Conservation (phyloP, 2,888 invertebrate species). For the Papilio elwesi region DNA sequence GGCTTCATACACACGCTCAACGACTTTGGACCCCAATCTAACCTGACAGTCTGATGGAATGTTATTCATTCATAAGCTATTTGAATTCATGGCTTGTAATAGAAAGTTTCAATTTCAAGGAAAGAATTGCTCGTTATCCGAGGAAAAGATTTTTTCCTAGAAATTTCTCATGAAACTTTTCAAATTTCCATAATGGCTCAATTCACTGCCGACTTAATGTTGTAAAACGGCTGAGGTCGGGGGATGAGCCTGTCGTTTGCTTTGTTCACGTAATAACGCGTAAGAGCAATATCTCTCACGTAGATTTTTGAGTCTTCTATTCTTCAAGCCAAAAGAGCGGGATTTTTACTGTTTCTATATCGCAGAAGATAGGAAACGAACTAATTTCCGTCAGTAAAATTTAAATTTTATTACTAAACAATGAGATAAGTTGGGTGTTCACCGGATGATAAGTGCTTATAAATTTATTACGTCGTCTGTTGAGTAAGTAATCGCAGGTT, state of each 20-base stretch:
- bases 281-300: neutral
- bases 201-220: slow-evolving; percentile 29
- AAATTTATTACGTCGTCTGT: too few relatives aligned
- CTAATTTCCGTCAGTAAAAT: too few relatives aligned
- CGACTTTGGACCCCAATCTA: too few relatives aligned
- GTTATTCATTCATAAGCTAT: too few relatives aligned
- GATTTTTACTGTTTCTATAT: neutral
- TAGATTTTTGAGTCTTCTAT: neutral
- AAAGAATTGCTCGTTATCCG: slow-evolving; percentile 22
- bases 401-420: too few relatives aligned
- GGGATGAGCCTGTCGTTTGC: slow-evolving; percentile 26
- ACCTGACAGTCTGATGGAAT: too few relatives aligned
- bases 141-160: slow-evolving; percentile 25
- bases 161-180: slow-evolving; percentile 21
- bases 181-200: slow-evolving; percentile 33
- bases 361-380: neutral
- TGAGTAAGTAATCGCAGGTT: too few relatives aligned
- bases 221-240: slow-evolving; percentile 30
- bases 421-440: too few relatives aligned
- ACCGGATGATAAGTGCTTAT: too few relatives aligned
- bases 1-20: too few relatives aligned
- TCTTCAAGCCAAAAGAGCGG: neutral
- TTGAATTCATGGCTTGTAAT: slow-evolving; percentile 7
- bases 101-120: slow-evolving; percentile 2
- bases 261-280: slow-evolving; percentile 12